phyloP scores from a whole-genome alignment of 2,797 vertebrate species.

The Lutjanus argentimaculatus region DNA sequence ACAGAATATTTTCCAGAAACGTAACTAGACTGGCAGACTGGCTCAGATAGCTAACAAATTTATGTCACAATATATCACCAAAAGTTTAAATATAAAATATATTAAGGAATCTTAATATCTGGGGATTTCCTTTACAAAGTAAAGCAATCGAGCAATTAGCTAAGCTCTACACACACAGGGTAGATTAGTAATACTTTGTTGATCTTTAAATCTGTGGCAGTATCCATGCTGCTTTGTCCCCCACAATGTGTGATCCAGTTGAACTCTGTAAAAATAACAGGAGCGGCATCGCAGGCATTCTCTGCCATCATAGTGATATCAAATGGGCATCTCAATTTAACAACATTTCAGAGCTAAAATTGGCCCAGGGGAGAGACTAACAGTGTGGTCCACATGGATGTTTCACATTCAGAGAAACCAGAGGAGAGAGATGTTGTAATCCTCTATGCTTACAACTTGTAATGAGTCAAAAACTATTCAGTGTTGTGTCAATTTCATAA shows the following conservation, averaged over 20 bases:
- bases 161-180: background rate
- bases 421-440: constrained; percentile 54
- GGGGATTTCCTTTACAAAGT: background rate
- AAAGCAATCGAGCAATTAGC: background rate
- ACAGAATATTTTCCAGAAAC: constrained; percentile 5
- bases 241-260: constrained; percentile 57
- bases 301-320: constrained; percentile 71
- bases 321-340: constrained; percentile 76
- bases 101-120: background rate
- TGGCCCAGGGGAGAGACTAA: constrained; percentile 66
- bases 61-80: background rate
- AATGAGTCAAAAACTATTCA: constrained; percentile 50
- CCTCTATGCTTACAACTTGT: constrained; percentile 34
- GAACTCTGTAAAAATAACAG: constrained; percentile 83
- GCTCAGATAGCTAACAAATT: background rate
- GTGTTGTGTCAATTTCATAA: constrained; percentile 33
- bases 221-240: constrained; percentile 45
- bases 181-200: constrained; percentile 37
- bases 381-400: constrained; percentile 55
- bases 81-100: background rate
- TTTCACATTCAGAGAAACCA: constrained; percentile 55
- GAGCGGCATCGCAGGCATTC: constrained; percentile 71
- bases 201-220: constrained; percentile 48
- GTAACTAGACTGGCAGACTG: background rate
- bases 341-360: constrained; percentile 79